These are phyloP conservation scores for Xestia ashworthii DNA, from an alignment of 2,888 invertebrate genomes.

Conservation along the genomic window DNA sequence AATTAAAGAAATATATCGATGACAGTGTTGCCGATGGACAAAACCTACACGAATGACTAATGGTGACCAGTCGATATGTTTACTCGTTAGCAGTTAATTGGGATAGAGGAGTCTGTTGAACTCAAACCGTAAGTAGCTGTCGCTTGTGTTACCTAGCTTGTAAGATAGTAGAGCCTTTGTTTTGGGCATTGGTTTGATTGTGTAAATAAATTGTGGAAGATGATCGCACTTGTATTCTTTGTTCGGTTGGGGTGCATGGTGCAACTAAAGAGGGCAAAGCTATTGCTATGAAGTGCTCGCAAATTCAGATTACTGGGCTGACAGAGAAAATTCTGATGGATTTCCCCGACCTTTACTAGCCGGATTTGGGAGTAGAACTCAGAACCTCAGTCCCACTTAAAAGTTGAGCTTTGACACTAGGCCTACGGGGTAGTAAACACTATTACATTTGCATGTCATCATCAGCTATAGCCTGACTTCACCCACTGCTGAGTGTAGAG, in stretches of 20 bases:
- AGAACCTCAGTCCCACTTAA: neutral
- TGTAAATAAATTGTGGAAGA: neutral
- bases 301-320: neutral
- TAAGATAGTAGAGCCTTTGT: constrained; percentile 8
- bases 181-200: constrained; percentile 4
- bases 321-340: neutral
- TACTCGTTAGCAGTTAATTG: constrained; percentile 73
- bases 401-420: neutral
- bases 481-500: too few relatives aligned
- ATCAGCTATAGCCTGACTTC: too few relatives aligned
- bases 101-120: constrained; percentile 71
- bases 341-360: neutral
- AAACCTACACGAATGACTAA: constrained; percentile 73
- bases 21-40: constrained; percentile 59
- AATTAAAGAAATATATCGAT: constrained; percentile 42
- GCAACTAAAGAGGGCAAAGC: neutral
- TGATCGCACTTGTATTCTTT: neutral
- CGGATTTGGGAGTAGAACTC: neutral
- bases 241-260: neutral
- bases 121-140: constrained; percentile 44
- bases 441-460: neutral
- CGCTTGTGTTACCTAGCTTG: constrained; percentile 43
- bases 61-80: constrained; percentile 63
- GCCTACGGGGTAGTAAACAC: too few relatives aligned
- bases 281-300: neutral